Evolutionary conservation across 2,888 invertebrate genomes (phyloP), one percentile per base, ranked within the genome.

Genomic region (Hydrotaea cyrtoneurina): DNA sequence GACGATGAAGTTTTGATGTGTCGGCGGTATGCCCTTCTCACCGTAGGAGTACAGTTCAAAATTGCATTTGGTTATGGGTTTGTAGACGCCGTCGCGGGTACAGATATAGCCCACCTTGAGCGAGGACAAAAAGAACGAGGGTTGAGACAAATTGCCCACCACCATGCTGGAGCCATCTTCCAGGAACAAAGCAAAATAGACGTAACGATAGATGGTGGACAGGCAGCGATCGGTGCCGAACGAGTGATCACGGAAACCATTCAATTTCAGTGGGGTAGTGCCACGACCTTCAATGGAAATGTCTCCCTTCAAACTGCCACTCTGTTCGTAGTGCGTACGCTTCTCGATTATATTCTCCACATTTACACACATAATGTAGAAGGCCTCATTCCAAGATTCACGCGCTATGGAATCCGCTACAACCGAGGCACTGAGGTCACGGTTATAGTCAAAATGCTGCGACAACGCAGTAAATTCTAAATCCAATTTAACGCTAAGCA

Each of bases 261-360:
- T 94, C 88, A 96, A 90, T 21, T 94, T 93, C 85, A 96, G 91
- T 1, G 94, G 91, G 59, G 93, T 90, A 53, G 93, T 90, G 23
- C 92, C 92, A 0, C 91, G 86, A 4, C 93, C 93, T 8, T 94
- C 94, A 1, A 96, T 92, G 73, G 92, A 92, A 72, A 96, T 91
- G 36, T 92, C 93, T 73, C 95, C 96, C 36, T 93, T 93, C 76
- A 96, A 89, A 3, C 91, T 91, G 0, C 97, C 96, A 92, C 95
- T 95, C 92, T 97, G 97, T 88, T 97, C 97, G 91, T 97, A 97
- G 89, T 97, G 97, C 0, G 95, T 95, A 89, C 97, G 96, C 26
- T 87, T 89, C 26, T 88, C 89, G 13, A 91, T 78, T 36, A 91
- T 88, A 59, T 87, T 87, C 80, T 91, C 93, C 89, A 96, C 95